Conservation (phyloP, 2,113 vertebrate species). For the Alethe diademata region DNA sequence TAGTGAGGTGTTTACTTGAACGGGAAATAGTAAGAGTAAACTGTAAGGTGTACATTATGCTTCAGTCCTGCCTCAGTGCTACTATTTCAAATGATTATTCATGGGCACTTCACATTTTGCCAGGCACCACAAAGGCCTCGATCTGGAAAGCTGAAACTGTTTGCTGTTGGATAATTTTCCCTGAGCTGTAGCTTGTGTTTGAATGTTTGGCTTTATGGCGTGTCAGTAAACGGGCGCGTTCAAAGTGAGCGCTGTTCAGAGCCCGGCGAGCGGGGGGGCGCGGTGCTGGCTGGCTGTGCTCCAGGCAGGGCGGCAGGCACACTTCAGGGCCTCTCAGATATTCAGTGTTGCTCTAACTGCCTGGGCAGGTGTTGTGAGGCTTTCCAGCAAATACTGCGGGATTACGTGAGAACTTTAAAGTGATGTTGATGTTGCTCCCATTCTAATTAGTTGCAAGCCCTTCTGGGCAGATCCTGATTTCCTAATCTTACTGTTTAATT, state of each 20-base stretch:
- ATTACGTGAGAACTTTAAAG: background rate
- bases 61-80: background rate
- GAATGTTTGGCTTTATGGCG: background rate
- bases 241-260: rapidly evolving
- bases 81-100: background rate
- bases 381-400: background rate
- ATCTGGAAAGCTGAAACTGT: background rate
- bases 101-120: background rate
- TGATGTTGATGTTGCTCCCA: background rate
- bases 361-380: background rate
- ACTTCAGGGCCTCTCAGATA: background rate
- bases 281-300: background rate
- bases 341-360: background rate
- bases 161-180: background rate
- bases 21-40: background rate
- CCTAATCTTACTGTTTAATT: background rate
- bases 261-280: rapidly evolving
- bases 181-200: background rate
- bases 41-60: background rate
- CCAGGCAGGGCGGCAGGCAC: background rate
- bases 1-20: background rate
- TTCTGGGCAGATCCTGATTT: background rate
- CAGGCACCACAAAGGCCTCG: background rate
- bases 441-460: background rate
- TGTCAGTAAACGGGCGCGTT: rapidly evolving